Base-by-base conservation (phyloP, 2,113 vertebrate species). In the Turnix velox region DNA sequence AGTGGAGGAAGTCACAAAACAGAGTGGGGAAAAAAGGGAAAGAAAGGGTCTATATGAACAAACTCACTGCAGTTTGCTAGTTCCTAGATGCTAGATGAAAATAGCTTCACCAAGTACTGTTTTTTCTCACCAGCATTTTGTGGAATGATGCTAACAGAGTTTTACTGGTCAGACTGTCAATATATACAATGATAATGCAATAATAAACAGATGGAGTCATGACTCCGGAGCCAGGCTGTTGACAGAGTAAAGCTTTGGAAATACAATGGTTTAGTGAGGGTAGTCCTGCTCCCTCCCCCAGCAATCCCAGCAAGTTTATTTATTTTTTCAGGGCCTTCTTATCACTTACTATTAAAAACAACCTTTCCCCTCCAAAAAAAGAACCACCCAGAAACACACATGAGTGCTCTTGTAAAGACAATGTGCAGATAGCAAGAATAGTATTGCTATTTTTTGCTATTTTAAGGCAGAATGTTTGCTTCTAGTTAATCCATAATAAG, bases 381-480 rank as follows among this genome's bases (percentile, higher is more conserved):
- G 58, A 94, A 68, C 91, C 92, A 96, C 91, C 92, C 94, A 96
- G 92, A 31, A 79, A 82, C 92, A 94, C 61, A 84, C 81, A 88
- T 30, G 68, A 91, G 22, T 68, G 59, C 30, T 89, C 54, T 91
- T 87, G 72, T 83, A 93, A 90, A 94, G 90, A 68, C 90, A 76
- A 49, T 62, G 62, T 82, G 74, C 73, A 92, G 80, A 88, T 76
- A 94, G 30, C 61, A 87, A 65, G 40, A 77, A 81, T 20, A 87
- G 74, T 45, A 59, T 40, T 51, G 61, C 57, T 71, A 20, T 46
- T 83, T 96, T 93, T 92, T 90, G 30, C 79, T 78, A 12, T 65
- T 61, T 14, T 51, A 61, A 82, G 71, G 78, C 43, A 2, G 1
- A 75, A 18, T 37, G 63, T 67, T 84, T 84, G 48, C 54, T 89